phyloP scores from a whole-genome alignment of 2,888 invertebrate species.

The Agrilus biguttatus region DNA sequence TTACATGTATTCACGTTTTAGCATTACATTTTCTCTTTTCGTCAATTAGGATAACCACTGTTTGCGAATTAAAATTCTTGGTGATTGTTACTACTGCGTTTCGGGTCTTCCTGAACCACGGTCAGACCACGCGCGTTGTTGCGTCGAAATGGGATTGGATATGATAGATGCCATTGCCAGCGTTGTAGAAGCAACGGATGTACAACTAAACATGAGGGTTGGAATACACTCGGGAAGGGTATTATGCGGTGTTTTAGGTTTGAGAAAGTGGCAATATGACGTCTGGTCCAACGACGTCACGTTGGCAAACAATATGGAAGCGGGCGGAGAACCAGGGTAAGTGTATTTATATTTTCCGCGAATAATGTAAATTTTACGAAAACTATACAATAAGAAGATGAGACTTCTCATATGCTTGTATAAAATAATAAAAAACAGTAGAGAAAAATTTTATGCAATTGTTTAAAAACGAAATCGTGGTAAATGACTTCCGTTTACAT shows the following conservation, averaged over 20 bases:
- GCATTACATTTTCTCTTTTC: constrained; percentile 1
- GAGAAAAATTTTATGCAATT: too few species aligned
- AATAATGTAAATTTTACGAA: too few species aligned
- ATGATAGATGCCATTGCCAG: constrained; percentile 78
- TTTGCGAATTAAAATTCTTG: constrained; percentile 69
- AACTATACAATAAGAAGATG: too few species aligned
- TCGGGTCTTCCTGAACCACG: constrained; percentile 82
- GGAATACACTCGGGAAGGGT: constrained; percentile 87
- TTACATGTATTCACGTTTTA: too few species aligned
- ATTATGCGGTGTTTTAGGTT: constrained; percentile 76
- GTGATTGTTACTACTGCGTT: constrained; percentile 90
- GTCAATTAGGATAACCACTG: constrained; percentile 59
- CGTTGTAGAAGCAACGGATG: constrained; percentile 82
- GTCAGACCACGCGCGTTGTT: constrained; percentile 84
- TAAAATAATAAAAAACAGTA: too few species aligned
- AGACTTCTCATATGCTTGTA: too few species aligned
- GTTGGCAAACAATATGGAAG: constrained; percentile 79
- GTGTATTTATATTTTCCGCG: constrained; percentile 15
- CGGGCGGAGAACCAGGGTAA: constrained; percentile 79
- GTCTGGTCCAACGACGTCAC: constrained; percentile 92
- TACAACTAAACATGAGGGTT: constrained; percentile 85
- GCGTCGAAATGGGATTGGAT: constrained; percentile 75
- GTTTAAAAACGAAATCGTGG: too few species aligned
- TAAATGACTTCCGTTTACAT: too few species aligned
- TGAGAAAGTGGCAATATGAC: constrained; percentile 88